These are phyloP conservation scores for Liolophura sinensis DNA, from an alignment of 1,140 invertebrate genomes.

Conservation along the genomic window DNA sequence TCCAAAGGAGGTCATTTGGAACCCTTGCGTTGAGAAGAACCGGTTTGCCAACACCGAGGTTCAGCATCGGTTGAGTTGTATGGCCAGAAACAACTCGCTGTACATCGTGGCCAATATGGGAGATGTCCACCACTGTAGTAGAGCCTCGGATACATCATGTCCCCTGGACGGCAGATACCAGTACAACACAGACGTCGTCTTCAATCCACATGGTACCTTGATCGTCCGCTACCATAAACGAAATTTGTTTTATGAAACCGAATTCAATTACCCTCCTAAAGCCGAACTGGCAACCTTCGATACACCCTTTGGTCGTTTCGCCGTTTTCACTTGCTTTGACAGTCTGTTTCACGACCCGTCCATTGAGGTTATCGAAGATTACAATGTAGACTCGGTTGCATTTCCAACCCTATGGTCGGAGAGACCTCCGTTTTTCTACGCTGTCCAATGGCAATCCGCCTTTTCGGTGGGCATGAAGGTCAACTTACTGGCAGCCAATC, in stretches of 20 bases:
- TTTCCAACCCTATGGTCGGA: constrained; percentile 76
- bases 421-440: constrained; percentile 69
- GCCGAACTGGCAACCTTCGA: constrained; percentile 39
- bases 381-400: constrained; percentile 70
- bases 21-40: constrained; percentile 27
- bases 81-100: constrained; percentile 61
- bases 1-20: constrained; percentile 25
- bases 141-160: constrained; percentile 54
- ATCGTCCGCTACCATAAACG: constrained; percentile 68
- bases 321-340: constrained; percentile 77
- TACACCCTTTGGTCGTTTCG: constrained; percentile 83
- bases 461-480: constrained; percentile 64
- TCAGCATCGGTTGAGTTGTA: constrained; percentile 60
- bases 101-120: constrained; percentile 76
- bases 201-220: constrained; percentile 66
- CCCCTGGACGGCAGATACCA: constrained; percentile 61
- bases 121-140: constrained; percentile 65
- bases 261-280: constrained; percentile 64
- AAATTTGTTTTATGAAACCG: constrained; percentile 49
- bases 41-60: constrained; percentile 21
- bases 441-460: constrained; percentile 61
- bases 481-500: constrained; percentile 66
- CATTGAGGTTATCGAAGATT: constrained; percentile 59
- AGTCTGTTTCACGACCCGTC: constrained; percentile 70
- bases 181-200: constrained; percentile 79